Percentiles rank a stretch among this genome's conserved stretches.
Evolutionary conservation across 64 coral and sea anemone genomes (phyloP).

Genomic region (Actinia tenebrosa): DNA sequence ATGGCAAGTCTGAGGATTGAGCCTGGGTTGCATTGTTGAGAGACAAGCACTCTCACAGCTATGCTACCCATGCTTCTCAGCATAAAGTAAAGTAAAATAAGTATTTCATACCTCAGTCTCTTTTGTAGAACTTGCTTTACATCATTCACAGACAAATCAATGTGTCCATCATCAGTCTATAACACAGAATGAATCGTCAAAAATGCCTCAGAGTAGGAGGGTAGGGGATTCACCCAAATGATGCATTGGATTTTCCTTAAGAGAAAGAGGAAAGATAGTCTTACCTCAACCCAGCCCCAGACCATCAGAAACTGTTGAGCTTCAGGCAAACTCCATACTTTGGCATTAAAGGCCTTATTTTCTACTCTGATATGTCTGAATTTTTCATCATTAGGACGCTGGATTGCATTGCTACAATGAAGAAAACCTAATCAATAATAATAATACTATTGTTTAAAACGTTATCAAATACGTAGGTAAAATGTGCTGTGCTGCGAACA

Average conservation of each 20-base stretch:
- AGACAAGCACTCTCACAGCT: no score
- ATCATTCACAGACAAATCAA: constrained; percentile 52
- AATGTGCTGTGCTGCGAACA: not conserved
- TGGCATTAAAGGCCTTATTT: constrained; percentile 68
- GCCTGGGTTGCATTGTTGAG: no score
- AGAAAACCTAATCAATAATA: not conserved
- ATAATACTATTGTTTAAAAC: not conserved
- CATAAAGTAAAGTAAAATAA: not conserved
- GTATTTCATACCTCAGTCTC: constrained; percentile 49
- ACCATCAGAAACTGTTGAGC: constrained; percentile 70
- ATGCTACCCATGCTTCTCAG: not conserved
- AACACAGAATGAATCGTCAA: not conserved
- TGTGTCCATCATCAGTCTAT: constrained; percentile 11
- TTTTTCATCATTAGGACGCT: constrained; percentile 68
- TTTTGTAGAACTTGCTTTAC: constrained; percentile 77
- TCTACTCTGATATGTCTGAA: constrained; percentile 59
- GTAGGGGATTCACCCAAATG: no score
- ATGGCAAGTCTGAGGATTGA: no score
- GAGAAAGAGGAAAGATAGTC: not conserved
- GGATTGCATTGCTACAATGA: constrained; percentile 55
- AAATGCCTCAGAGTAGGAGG: no score
- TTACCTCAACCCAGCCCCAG: constrained; percentile 82
- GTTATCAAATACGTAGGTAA: not conserved
- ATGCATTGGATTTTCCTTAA: no score
- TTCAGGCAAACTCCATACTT: constrained; percentile 67